phyloP scores from a whole-genome alignment of 2,797 vertebrate genomes.

The Emydoidea blandingii region DNA sequence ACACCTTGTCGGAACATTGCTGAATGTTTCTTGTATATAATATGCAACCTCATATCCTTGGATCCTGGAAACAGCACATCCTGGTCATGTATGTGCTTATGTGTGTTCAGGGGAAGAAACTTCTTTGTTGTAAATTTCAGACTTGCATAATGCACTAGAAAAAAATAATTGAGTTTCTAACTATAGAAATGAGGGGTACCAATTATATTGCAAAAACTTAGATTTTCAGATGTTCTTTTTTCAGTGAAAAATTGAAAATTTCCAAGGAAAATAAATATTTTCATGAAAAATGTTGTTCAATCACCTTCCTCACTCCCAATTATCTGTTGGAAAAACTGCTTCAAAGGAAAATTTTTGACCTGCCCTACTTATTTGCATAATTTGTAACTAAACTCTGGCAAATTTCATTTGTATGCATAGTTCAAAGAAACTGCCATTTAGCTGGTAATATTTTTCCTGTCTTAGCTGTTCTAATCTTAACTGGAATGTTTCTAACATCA shows the following conservation, averaged over 20 bases:
- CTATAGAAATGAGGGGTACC: not conserved
- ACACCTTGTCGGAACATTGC: not conserved
- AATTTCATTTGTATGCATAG: not conserved
- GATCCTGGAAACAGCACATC: not conserved
- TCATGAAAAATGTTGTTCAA: not conserved
- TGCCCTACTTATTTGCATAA: not conserved
- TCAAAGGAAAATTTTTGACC: not conserved
- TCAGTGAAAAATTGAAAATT: not conserved
- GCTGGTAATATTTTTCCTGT: not conserved
- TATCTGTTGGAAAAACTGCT: not conserved
- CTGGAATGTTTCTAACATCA: not conserved
- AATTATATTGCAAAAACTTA: not conserved
- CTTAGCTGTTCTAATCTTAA: not conserved
- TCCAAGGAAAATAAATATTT: not conserved
- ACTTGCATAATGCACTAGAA: not conserved
- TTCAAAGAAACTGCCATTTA: not conserved
- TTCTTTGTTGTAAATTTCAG: not conserved
- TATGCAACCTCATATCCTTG: not conserved
- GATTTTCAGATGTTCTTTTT: not conserved
- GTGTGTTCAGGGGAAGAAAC: not conserved
- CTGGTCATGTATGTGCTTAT: too few species aligned
- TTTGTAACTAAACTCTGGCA: not conserved
- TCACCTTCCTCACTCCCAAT: not conserved
- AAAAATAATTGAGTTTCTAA: not conserved
- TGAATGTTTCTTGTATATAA: not conserved